Conservation (phyloP, 2,113 vertebrate species). For the Hemibagrus wyckioides region DNA sequence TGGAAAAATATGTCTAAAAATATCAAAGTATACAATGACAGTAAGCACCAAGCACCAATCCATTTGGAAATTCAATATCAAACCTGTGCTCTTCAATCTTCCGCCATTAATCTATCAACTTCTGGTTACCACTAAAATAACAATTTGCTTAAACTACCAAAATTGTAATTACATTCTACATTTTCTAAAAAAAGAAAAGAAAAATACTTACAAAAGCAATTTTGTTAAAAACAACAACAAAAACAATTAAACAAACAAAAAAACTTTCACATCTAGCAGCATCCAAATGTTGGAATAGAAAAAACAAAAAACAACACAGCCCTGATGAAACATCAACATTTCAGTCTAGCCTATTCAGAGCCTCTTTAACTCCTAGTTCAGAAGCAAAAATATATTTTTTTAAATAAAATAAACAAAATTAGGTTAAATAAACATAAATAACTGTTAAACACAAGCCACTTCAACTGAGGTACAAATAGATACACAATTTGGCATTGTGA, state of each 20-base stretch:
- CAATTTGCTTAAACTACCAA: constrained; percentile 9
- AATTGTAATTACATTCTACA: constrained; percentile 74
- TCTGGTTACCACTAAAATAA: neutral
- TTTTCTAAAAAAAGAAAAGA: constrained; percentile 82
- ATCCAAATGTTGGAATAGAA: constrained; percentile 88
- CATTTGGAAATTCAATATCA: neutral
- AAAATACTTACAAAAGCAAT: constrained; percentile 84
- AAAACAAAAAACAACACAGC: constrained; percentile 71
- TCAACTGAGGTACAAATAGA: constrained; percentile 89
- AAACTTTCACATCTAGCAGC: constrained; percentile 89
- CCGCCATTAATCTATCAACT: neutral
- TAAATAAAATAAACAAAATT: constrained; percentile 91
- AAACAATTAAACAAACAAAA: constrained; percentile 89
- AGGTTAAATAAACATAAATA: constrained; percentile 99
- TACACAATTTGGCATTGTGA: constrained; percentile 85
- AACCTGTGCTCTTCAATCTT: neutral
- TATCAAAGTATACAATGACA: neutral
- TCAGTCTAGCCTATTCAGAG: constrained; percentile 77
- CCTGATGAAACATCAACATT: constrained; percentile 78
- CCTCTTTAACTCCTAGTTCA: constrained; percentile 78
- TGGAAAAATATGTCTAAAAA: neutral
- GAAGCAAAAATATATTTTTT: constrained; percentile 71
- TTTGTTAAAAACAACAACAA: constrained; percentile 67
- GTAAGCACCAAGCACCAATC: neutral
- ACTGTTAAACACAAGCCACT: constrained; percentile 97